Evolutionary conservation across 2,797 vertebrate genomes (phyloP).

Genomic region (Enteromius unitaeniatus): DNA sequence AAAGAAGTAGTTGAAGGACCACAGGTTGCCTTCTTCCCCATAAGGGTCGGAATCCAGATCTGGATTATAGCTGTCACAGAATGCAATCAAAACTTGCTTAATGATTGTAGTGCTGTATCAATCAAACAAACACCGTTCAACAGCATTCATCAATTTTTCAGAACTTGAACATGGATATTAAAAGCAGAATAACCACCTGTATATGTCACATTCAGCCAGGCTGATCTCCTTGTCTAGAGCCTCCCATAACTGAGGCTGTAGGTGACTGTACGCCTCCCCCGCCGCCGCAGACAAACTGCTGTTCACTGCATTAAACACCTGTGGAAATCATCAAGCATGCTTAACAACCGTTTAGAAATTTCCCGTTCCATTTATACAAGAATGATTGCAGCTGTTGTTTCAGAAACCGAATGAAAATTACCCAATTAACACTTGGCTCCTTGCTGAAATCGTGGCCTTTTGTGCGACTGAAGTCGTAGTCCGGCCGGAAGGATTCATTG

Average conservation of each 20-base stretch:
- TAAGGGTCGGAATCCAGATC: conserved; percentile 71
- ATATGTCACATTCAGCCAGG: conserved; percentile 69
- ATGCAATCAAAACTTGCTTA: neutral
- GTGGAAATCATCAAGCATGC: neutral
- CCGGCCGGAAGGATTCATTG: conserved; percentile 68
- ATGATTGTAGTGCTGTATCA: neutral
- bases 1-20: conserved; percentile 74
- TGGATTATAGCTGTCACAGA: conserved; percentile 66
- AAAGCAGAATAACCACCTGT: conserved; percentile 60
- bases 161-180: neutral
- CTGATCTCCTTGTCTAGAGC: conserved; percentile 69
- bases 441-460: conserved; percentile 70
- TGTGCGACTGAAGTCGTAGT: conserved; percentile 71
- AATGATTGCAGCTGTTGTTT: neutral
- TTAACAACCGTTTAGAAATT: neutral
- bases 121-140: neutral
- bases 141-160: neutral
- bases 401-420: conserved; percentile 21
- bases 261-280: conserved; percentile 64
- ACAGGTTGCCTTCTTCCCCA: conserved; percentile 70
- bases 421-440: conserved; percentile 70
- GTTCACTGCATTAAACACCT: conserved; percentile 72
- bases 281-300: conserved; percentile 69
- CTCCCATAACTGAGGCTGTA: conserved; percentile 70
- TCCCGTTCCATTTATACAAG: neutral